Base-by-base conservation (phyloP, 1,140 invertebrate genomes). In the Rhizoglyphus robini region DNA sequence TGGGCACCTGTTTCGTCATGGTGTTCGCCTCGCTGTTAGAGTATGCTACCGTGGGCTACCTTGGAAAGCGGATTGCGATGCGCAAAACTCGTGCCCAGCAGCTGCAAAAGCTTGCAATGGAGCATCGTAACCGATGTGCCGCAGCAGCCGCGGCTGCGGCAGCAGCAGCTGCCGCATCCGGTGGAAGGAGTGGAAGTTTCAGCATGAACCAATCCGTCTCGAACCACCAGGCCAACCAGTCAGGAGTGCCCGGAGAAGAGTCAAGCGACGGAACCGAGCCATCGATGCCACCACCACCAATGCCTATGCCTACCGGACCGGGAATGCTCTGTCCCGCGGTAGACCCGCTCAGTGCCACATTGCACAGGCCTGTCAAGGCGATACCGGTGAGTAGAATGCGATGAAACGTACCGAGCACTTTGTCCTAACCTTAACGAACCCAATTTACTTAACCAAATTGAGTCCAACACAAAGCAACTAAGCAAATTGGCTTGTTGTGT, bases 11-110 rank as follows among this genome's bases (percentile, higher is more conserved):
- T 69, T 75, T 75, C 68, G 72, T 75, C 8, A 75, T 75, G 74
- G 74, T 74, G 4, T 75, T 75, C 64, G 72, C 71, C 11, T 71
- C 71, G 15, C 58, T 72, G 41, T 51, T 72, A 1, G 71, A 93
- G 80, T 93, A 93, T 75, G 90, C 90, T 63, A 90, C 88, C 62
- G 90, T 93, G 66, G 90, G 90, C 70, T 93, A 93, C 78, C 88
- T 93, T 86, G 89, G 89, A 68, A 93, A 93, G 80, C 81, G 90
- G 75, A 92, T 94, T 76, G 88, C 91, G 76, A 93, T 93, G 89
- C 80, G 88, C 72, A 92, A 90, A 79, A 89, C 89, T 78, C 82
- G 88, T 69, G 88, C 88, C 75, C 80, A 86, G 73, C 84, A 86
- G 62, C 84, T 88, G 68, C 87, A 90, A 75, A 92, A 92, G 78